Evolutionary conservation across 2,113 vertebrate species (phyloP), one percentile per base, ranked within the genome.

Genomic region (Catagonus wagneri): DNA sequence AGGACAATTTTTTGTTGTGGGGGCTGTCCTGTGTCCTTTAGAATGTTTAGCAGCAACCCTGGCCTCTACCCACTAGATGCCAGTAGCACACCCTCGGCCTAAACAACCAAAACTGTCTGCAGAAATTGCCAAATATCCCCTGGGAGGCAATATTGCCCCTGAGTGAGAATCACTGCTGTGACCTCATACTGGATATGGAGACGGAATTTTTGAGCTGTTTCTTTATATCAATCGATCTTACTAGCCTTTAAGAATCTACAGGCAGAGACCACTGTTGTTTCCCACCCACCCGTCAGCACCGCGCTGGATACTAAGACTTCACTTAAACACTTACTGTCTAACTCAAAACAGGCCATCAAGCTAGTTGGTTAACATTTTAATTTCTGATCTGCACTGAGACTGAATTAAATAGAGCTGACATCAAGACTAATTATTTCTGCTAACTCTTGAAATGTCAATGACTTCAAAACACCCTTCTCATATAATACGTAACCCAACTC

Each of bases 291-390:
- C 69, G 32, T 16, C 6, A 68, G 61, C 23, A 5, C 39, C 1
- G 52, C 16, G 23, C 72, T 36, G 12, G 7, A 75, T 52, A 61
- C 34, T 54, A 74, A 86, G 78, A 86, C 29, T 54, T 79, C 17
- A 60, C 92, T 87, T 66, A 60, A 61, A 69, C 25, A 75, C 69
- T 78, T 39, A 54, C 25, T 76, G 56, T 88, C 76, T 78, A 85
- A 85, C 27, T 68, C 58, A 69, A 66, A 80, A 39, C 71, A 95
- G 36, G 39, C 66, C 76, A 60, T 80, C 32, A 27, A 93, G 58
- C 72, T 85, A 96, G 76, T 93, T 94, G 85, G 88, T 95, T 97
- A 97, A 95, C 86, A 94, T 97, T 93, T 96, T 96, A 90, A 97
- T 95, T 95, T 94, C 90, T 95, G 68, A 96, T 94, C 95, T 96